phyloP scores from a whole-genome alignment of 2,113 vertebrate genomes.

The Phocoena phocoena region DNA sequence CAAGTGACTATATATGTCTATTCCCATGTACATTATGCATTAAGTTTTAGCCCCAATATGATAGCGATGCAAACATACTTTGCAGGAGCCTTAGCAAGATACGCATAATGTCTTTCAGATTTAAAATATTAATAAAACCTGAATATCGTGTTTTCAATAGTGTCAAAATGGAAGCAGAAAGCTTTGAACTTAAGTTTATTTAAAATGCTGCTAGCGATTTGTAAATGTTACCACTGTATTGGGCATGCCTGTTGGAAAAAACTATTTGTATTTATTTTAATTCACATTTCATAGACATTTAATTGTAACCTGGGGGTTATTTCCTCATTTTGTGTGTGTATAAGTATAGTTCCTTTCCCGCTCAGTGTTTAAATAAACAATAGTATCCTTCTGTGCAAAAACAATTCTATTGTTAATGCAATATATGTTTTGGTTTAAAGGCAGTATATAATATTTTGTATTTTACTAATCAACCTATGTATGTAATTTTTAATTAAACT shows the following conservation, averaged over 20 bases:
- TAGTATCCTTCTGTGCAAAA: conserved; percentile 14
- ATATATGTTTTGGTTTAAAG: neutral
- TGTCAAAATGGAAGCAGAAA: conserved; percentile 60
- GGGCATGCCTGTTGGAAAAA: neutral
- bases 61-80: conserved; percentile 12
- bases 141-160: neutral
- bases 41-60: neutral
- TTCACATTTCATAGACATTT: conserved; percentile 3
- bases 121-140: conserved; percentile 29
- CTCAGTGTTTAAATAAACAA: conserved; percentile 53
- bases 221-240: conserved; percentile 40
- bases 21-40: neutral
- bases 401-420: conserved; percentile 29
- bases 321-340: neutral
- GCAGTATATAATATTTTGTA: neutral
- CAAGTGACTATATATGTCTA: conserved; percentile 15
- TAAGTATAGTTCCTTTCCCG: neutral
- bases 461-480: conserved; percentile 18
- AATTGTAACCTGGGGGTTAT: neutral
- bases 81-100: neutral
- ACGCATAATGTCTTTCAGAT: neutral
- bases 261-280: conserved; percentile 58
- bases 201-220: conserved; percentile 21
- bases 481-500: conserved; percentile 28
- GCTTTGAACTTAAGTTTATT: conserved; percentile 25